phyloP scores from a whole-genome alignment of 2,888 invertebrate genomes.

The Ochlodes sylvanus region DNA sequence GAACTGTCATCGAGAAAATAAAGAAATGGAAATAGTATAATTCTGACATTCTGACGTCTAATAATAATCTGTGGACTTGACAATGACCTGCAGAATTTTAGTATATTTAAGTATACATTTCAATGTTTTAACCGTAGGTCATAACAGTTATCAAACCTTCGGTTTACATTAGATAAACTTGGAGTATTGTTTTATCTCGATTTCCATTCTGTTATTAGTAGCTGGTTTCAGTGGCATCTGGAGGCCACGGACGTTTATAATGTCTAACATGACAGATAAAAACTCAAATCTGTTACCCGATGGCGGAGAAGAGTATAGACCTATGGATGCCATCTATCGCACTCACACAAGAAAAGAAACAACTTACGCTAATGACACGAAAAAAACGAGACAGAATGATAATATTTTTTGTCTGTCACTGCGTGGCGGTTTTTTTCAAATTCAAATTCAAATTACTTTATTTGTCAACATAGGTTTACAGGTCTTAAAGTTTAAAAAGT shows the following conservation, averaged over 20 bases:
- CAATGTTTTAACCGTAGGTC: background rate
- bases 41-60: too few relatives aligned
- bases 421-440: too few relatives aligned
- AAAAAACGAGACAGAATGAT: too few relatives aligned
- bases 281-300: background rate
- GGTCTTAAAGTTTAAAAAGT: too few relatives aligned
- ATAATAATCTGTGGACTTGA: background rate
- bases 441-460: too few relatives aligned
- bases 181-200: constrained; percentile 1
- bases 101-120: background rate
- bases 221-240: background rate
- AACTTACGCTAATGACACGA: too few relatives aligned
- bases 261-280: background rate
- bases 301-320: background rate
- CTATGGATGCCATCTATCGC: too few relatives aligned
- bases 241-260: background rate
- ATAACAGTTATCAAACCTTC: background rate
- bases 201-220: background rate
- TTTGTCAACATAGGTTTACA: too few relatives aligned
- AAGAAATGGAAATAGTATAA: too few relatives aligned
- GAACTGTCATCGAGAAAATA: too few relatives aligned
- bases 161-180: background rate
- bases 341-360: too few relatives aligned
- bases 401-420: too few relatives aligned
- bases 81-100: background rate